A percentile compares a stretch with the other conserved stretches of the same genome.
Conservation (phyloP, 2,797 vertebrate species). For the Falco biarmicus region DNA sequence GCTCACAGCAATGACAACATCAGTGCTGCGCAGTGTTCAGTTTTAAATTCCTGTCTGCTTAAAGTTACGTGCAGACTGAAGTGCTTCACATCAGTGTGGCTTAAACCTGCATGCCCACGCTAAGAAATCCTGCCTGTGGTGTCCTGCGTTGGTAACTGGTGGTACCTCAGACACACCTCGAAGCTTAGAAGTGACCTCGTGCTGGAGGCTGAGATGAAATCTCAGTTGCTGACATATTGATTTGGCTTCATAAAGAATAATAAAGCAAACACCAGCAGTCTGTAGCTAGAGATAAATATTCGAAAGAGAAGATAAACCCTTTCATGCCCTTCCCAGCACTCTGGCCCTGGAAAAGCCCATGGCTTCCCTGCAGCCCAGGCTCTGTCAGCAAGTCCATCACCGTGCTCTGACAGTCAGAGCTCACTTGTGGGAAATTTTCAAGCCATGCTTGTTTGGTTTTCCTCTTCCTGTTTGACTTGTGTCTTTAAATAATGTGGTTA, state of each 20-base stretch:
- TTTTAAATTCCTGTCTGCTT: not conserved
- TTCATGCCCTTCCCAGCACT: not conserved
- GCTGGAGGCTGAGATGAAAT: not conserved
- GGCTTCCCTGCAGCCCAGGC: not conserved
- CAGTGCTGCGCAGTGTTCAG: not conserved
- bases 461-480: constrained; percentile 81
- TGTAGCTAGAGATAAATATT: not conserved
- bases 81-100: not conserved
- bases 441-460: constrained; percentile 76
- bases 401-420: constrained; percentile 18
- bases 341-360: not conserved
- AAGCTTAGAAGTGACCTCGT: not conserved
- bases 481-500: constrained; percentile 79
- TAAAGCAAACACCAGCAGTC: rapidly evolving
- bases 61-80: not conserved
- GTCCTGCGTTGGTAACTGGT: not conserved
- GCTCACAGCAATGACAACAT: not conserved
- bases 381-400: constrained; percentile 39
- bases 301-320: not conserved
- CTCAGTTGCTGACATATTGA: not conserved
- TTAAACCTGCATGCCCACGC: not conserved
- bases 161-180: not conserved
- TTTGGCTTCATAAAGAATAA: not conserved
- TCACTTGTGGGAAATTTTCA: constrained; percentile 78
- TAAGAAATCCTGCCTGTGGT: not conserved